Percentiles rank a stretch among this genome's conserved stretches.
Conservation (phyloP, 1,140 invertebrate species). For the Subanguina moxae region DNA sequence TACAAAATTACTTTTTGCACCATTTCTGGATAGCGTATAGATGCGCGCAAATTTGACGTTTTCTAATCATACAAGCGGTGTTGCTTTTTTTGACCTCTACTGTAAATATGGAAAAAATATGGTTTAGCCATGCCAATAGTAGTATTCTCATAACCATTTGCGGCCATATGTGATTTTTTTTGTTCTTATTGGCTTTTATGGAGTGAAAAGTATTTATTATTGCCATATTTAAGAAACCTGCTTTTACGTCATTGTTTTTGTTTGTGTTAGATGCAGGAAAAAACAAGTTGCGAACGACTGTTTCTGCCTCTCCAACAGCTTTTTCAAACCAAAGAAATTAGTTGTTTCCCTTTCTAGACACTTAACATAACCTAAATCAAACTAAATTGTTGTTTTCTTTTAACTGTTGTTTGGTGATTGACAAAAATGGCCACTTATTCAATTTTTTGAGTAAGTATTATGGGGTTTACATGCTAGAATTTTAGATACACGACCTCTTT, state of each 20-base stretch:
- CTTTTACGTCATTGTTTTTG: not conserved
- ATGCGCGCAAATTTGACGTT: no score
- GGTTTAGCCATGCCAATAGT: no score
- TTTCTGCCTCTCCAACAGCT: not conserved
- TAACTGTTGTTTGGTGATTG: not conserved
- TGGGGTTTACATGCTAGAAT: conserved; percentile 1
- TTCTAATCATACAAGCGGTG: no score
- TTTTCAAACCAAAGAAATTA: not conserved
- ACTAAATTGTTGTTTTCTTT: not conserved
- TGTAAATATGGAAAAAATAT: no score
- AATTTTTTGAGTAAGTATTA: not conserved
- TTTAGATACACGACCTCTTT: conserved; percentile 50
- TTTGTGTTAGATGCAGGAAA: not conserved
- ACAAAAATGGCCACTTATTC: not conserved
- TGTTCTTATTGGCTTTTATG: not conserved
- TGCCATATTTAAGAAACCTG: conserved; percentile 2
- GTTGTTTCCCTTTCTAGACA: no score
- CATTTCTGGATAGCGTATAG: no score
- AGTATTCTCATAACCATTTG: no score
- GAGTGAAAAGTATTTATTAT: not conserved
- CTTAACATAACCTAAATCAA: not conserved
- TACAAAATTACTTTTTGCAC: no score
- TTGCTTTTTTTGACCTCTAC: no score
- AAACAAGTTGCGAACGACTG: not conserved
- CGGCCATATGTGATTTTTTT: no score